These are phyloP conservation scores for Nomada fabriciana DNA, from an alignment of 2,888 invertebrate species.

Conservation along the genomic window DNA sequence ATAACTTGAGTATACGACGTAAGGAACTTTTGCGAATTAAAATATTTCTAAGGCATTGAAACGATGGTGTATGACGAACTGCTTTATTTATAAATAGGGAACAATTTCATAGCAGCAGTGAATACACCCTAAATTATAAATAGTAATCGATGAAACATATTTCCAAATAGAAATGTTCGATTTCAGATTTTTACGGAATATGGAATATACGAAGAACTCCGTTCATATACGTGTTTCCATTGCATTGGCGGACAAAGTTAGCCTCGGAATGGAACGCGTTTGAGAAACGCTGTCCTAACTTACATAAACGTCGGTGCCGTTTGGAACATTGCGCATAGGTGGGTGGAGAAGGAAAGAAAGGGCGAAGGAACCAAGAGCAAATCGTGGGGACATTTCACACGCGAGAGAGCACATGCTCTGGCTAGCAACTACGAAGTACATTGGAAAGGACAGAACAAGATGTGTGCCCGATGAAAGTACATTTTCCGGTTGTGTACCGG, in stretches of 20 bases:
- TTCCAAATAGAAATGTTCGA: too few species aligned
- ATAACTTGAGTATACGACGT: too few species aligned
- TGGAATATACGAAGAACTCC: background rate
- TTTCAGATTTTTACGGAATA: too few species aligned
- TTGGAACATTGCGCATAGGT: constrained; percentile 37
- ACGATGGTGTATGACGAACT: too few species aligned
- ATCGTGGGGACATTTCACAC: constrained; percentile 66
- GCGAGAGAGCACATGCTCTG: constrained; percentile 61
- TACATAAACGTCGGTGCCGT: constrained; percentile 48
- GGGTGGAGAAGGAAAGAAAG: constrained; percentile 50
- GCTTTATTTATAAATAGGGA: too few species aligned
- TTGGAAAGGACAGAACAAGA: constrained; percentile 78
- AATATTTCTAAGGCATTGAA: too few species aligned
- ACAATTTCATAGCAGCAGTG: too few species aligned
- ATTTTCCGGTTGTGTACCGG: constrained; percentile 42
- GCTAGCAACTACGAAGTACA: constrained; percentile 71
- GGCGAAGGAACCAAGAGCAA: constrained; percentile 59
- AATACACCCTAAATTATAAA: too few species aligned
- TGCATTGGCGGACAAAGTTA: too few species aligned
- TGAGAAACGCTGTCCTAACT: constrained; percentile 57
- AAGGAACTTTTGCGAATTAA: too few species aligned
- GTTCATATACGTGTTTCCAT: background rate
- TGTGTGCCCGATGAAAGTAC: constrained; percentile 66
- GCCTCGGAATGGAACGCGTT: constrained; percentile 5
- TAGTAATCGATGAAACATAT: background rate